Evolutionary conservation across 1,140 invertebrate genomes (phyloP).

Genomic region (Temnothorax nylanderi): DNA sequence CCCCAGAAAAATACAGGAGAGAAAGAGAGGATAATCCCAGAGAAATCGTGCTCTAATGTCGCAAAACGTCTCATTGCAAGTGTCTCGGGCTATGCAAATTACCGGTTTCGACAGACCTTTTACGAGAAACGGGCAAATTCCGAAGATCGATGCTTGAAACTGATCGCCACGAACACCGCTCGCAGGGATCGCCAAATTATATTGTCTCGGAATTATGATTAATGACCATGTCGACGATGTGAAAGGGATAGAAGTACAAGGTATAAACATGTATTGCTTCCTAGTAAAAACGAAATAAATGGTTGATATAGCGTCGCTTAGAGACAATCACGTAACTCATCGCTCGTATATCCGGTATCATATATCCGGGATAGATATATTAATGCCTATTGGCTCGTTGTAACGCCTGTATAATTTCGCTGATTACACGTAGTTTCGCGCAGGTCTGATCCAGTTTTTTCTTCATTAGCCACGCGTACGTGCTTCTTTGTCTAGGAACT

Average conservation of each 20-base stretch:
- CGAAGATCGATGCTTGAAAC: neutral
- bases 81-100: conserved; percentile 21
- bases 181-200: neutral
- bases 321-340: conserved; percentile 17
- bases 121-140: neutral
- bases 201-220: neutral
- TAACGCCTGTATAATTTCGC: conserved; percentile 19
- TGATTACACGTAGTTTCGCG: neutral
- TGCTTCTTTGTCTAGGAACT: neutral
- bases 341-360: neutral
- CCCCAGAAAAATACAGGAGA: neutral
- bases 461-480: neutral
- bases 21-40: neutral
- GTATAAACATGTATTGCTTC: neutral
- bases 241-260: neutral
- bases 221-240: neutral
- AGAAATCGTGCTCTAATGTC: neutral
- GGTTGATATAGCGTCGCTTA: neutral
- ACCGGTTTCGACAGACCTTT: neutral
- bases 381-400: neutral
- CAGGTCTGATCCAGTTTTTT: neutral
- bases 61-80: conserved; percentile 3
- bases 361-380: neutral
- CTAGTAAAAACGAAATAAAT: neutral
- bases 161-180: neutral